Evolutionary conservation across 2,797 vertebrate genomes (phyloP).

Genomic region (Steatocranus sp.): DNA sequence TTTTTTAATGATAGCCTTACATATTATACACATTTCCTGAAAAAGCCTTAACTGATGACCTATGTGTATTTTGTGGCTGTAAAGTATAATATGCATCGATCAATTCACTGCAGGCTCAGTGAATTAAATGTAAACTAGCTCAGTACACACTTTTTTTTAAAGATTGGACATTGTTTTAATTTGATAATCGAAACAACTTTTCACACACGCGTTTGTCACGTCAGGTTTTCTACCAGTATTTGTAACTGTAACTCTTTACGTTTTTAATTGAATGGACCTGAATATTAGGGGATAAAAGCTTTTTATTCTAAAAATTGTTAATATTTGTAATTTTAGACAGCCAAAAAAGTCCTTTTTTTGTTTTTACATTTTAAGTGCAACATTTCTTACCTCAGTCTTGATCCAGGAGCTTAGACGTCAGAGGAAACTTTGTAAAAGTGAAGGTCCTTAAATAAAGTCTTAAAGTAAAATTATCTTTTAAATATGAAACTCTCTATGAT

Average conservation of each 20-base stretch:
- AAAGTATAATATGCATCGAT: not conserved
- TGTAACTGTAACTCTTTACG: not conserved
- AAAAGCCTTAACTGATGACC: not conserved
- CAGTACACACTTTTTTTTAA: not conserved
- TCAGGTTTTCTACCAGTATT: not conserved
- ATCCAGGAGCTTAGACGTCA: not conserved
- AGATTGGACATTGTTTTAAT: not conserved
- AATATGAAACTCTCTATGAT: not conserved
- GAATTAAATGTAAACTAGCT: not conserved
- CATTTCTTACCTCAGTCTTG: slow-evolving; percentile 34
- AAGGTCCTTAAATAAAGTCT: not conserved
- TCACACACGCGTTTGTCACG: not conserved
- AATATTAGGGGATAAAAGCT: not conserved
- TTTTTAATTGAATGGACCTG: not conserved
- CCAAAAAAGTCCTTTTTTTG: not conserved
- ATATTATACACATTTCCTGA: not conserved
- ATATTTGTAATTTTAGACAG: not conserved
- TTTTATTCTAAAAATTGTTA: not conserved
- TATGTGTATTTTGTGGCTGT: not conserved
- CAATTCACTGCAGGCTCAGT: not conserved
- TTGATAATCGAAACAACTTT: not conserved
- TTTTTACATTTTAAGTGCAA: not conserved
- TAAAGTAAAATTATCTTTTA: not conserved
- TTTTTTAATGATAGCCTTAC: not conserved
- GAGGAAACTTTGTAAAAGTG: not conserved